Base-by-base conservation (phyloP, 2,797 vertebrate species). In the Staurois parvus region DNA sequence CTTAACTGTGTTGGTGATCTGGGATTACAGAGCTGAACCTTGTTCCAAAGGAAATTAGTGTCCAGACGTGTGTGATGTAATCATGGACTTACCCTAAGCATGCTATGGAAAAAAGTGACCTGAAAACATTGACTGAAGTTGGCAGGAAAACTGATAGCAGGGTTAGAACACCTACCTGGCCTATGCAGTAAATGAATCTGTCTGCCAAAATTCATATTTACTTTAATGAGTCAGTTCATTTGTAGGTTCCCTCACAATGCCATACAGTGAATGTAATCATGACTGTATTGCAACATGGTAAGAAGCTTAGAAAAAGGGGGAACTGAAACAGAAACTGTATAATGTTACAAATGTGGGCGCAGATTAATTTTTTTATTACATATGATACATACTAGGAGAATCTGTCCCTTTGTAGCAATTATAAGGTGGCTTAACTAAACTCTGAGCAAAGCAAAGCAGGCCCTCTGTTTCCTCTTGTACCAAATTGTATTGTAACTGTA, bases 41-140 rank as follows among this genome's bases (percentile, higher is more conserved):
- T 64, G 34, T 37, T 59, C 64, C 30, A 37, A 9, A 37, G 34
- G 76, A 64, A 79, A 62, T 45, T 67, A 26, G 34, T 68, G 37
- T 68, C 56, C 56, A 62, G 52, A 34, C 75, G 2, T 24, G 24
- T 29, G 56, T 77, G 30, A 34, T 48, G 75, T 77, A 32, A 62
- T 40, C 56, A 40, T 26, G 52, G 21, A 37, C 52, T 62, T 76
- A 62, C 74, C 52, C 32, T 37, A 59, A 59, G 52, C 52, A 34
- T 21, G 74, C 48, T 56, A 28, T 52, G 74, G 48, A 59, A 76
- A 59, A 76, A 28, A 75, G 73, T 75, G 73, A 75, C 73, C n/a
- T 75, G 29, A 75, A 75, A 75, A 75, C 42, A n/a, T 12, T 52
- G n/a, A 52, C 6, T 21, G 2, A 28, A 42, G 72, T 28, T 76